A percentile compares a stretch with the other conserved stretches of the same genome.
phyloP scores from a whole-genome alignment of 1,140 invertebrate genomes.

The Stegodyphus mimosarum region DNA sequence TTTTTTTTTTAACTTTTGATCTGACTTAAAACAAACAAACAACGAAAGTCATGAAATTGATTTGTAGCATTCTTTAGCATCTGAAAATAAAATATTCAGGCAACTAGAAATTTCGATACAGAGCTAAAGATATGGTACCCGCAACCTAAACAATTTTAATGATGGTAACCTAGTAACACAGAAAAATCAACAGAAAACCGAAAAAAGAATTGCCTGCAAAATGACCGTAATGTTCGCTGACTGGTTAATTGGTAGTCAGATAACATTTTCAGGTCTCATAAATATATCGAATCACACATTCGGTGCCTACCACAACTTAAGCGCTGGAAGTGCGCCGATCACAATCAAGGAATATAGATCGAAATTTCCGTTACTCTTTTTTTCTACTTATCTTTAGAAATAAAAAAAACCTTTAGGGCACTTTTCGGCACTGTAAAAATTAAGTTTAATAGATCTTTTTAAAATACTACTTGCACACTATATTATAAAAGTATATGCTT shows the following conservation, averaged over 20 bases:
- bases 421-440: background rate
- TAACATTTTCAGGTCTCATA: conserved; percentile 34
- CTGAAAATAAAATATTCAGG: too few relatives aligned
- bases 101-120: too few relatives aligned
- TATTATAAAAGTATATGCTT: too few relatives aligned
- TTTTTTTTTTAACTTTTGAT: too few relatives aligned
- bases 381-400: too few relatives aligned
- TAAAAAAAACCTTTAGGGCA: background rate
- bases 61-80: too few relatives aligned
- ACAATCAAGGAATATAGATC: background rate
- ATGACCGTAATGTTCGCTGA: conserved; percentile 1
- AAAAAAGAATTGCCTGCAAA: background rate
- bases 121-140: too few relatives aligned
- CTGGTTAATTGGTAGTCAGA: conserved; percentile 31
- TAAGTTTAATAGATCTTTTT: background rate
- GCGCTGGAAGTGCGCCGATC: conserved; percentile 16
- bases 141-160: background rate
- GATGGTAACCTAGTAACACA: conserved; percentile 30
- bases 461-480: background rate
- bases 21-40: too few relatives aligned
- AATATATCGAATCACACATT: conserved; percentile 8
- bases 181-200: conserved; percentile 32
- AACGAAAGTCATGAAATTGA: too few relatives aligned
- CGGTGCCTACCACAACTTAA: conserved; percentile 23
- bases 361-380: background rate